Evolutionary conservation across 2,888 invertebrate species (phyloP).

Genomic region (Sceliomorpha sp.): DNA sequence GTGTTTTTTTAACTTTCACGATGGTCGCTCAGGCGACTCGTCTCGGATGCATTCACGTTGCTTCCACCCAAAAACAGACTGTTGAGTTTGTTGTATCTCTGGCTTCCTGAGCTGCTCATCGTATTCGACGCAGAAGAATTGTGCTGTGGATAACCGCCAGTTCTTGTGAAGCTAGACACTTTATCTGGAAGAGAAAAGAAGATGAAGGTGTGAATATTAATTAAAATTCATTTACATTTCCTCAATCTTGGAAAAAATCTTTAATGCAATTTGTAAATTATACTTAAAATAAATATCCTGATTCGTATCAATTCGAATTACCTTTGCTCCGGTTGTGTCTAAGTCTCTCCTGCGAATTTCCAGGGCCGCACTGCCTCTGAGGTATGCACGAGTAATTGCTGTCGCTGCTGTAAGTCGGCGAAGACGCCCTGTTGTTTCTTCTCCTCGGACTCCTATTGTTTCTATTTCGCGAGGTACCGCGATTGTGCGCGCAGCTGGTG

Average conservation of each 20-base stretch:
- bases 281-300: too few relatives aligned
- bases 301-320: too few relatives aligned
- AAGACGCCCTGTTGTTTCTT: conserved; percentile 70
- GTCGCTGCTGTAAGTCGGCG: conserved; percentile 77
- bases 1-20: conserved; percentile 72
- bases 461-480: conserved; percentile 68
- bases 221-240: not conserved
- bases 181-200: conserved; percentile 67
- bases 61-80: conserved; percentile 70
- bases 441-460: conserved; percentile 75
- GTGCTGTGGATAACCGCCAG: conserved; percentile 72
- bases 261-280: too few relatives aligned
- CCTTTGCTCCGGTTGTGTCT: conserved; percentile 79
- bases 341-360: conserved; percentile 74
- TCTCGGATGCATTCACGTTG: conserved; percentile 69
- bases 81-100: conserved; percentile 77
- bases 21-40: conserved; percentile 72
- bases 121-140: conserved; percentile 77
- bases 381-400: conserved; percentile 78
- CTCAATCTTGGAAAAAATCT: too few relatives aligned
- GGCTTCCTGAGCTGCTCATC: conserved; percentile 76
- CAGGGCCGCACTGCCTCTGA: conserved; percentile 71
- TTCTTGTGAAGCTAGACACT: conserved; percentile 75
- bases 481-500: conserved; percentile 63
- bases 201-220: conserved; percentile 1